Conservation (phyloP, 37 sponge, comb jelly and placozoan genomes). For the Crambe crambe region DNA sequence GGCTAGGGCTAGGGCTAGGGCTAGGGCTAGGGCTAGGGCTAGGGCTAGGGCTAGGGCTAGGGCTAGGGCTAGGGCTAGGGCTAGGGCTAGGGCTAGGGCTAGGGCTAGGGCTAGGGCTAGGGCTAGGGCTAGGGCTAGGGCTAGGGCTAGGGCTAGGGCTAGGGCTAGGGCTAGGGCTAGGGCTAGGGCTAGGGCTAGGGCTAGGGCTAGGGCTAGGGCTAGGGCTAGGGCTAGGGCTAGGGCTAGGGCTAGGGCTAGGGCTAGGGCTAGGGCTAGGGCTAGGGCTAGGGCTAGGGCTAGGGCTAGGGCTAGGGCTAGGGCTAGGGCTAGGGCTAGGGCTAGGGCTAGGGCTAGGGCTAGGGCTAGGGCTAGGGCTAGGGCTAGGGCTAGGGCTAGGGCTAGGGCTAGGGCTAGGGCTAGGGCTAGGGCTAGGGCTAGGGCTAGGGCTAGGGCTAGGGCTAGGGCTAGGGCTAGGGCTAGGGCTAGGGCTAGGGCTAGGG, state of each 20-base stretch:
- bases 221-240: neutral
- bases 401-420: neutral
- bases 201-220: neutral
- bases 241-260: neutral
- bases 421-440: neutral
- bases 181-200: slow-evolving; percentile 3
- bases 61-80: neutral
- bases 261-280: slow-evolving; percentile 1
- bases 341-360: slow-evolving; percentile 1
- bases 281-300: slow-evolving; percentile 1
- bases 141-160: slow-evolving; percentile 11
- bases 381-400: neutral
- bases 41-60: neutral
- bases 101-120: neutral
- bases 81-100: no score
- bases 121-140: slow-evolving; percentile 12
- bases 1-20: slow-evolving; percentile 1
- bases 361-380: neutral
- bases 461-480: slow-evolving; percentile 16
- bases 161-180: slow-evolving; percentile 15
- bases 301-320: slow-evolving; percentile 1
- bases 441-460: neutral
- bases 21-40: neutral
- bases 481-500: slow-evolving; percentile 9
- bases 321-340: slow-evolving; percentile 1